These are phyloP conservation scores for Lepus americanus DNA, from an alignment of 2,113 vertebrate genomes.

Conservation along the genomic window DNA sequence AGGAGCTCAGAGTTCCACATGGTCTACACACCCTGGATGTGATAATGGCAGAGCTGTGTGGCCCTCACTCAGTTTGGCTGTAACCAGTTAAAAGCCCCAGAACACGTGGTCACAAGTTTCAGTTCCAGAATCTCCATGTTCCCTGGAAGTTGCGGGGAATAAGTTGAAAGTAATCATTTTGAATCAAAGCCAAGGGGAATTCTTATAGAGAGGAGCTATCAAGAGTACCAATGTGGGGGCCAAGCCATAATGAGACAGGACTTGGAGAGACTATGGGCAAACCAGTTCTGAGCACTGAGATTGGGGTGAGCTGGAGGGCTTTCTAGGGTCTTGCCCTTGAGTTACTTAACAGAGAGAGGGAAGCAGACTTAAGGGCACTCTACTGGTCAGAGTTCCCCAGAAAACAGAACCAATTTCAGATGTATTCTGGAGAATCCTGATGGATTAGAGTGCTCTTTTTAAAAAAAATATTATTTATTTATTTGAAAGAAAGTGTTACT, in stretches of 20 bases:
- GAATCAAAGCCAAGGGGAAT: background rate
- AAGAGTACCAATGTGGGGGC: too few species aligned
- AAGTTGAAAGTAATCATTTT: background rate
- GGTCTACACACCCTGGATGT: fast-evolving
- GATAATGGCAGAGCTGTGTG: fast-evolving
- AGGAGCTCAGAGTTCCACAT: background rate
- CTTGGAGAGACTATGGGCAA: background rate
- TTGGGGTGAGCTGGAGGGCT: too few species aligned
- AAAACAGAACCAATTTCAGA: background rate
- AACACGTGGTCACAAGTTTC: too few species aligned
- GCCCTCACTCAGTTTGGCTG: too few species aligned
- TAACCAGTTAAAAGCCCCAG: background rate
- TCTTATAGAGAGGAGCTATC: background rate
- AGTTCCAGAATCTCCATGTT: background rate
- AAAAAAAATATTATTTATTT: too few species aligned
- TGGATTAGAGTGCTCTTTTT: too few species aligned
- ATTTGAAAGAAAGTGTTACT: too few species aligned
- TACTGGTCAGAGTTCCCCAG: background rate
- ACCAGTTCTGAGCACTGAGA: background rate
- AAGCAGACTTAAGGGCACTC: background rate
- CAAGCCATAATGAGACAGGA: background rate
- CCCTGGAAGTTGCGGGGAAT: too few species aligned
- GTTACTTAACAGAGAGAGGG: too few species aligned
- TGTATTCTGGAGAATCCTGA: background rate
- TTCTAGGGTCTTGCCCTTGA: background rate